Percentiles rank a stretch among this genome's conserved stretches.
Conservation (phyloP, 2,888 invertebrate genomes). For the Aporophyla lueneburgensis region DNA sequence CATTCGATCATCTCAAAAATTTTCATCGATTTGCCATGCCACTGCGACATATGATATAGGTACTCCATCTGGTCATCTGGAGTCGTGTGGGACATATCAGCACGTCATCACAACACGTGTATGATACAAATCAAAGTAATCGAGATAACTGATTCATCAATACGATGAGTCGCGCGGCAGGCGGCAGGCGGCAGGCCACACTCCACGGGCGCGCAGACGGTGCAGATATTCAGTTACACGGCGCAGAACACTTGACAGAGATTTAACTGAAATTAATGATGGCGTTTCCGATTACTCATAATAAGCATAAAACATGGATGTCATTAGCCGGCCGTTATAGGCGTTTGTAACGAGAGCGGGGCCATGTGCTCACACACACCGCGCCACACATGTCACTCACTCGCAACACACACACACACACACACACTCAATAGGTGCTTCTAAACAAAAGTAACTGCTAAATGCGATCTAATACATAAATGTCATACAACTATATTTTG, state of each 20-base stretch:
- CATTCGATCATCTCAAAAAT: background rate
- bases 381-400: background rate
- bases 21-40: conserved; percentile 2
- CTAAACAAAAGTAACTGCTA: background rate
- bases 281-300: conserved; percentile 63
- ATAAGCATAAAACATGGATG: conserved; percentile 61
- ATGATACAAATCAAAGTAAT: conserved; percentile 19
- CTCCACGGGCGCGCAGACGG: background rate
- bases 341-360: conserved; percentile 68
- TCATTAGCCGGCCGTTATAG: conserved; percentile 61
- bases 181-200: background rate
- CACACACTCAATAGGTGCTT: background rate
- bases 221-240: conserved; percentile 47
- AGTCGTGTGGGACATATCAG: conserved; percentile 25
- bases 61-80: conserved; percentile 30
- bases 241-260: conserved; percentile 60
- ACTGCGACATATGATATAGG: conserved; percentile 6
- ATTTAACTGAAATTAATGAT: conserved; percentile 58
- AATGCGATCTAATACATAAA: background rate
- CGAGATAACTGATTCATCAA: conserved; percentile 29
- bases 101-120: conserved; percentile 19
- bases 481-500: too few species aligned
- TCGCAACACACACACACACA: background rate
- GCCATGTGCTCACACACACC: conserved; percentile 67
- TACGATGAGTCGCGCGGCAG: background rate